phyloP scores from a whole-genome alignment of 1,140 invertebrate species.

The Wasmannia auropunctata region DNA sequence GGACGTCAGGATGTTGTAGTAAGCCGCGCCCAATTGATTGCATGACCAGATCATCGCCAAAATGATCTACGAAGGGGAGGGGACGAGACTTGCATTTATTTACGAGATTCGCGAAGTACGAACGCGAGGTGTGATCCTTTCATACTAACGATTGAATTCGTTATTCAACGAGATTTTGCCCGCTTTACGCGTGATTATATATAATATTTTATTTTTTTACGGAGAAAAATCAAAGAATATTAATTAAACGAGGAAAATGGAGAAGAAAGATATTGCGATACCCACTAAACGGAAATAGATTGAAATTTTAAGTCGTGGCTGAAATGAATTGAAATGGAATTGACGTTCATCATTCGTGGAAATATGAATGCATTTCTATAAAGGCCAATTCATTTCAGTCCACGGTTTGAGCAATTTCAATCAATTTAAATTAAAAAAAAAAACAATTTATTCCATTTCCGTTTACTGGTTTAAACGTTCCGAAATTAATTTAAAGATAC shows the following conservation, averaged over 20 bases:
- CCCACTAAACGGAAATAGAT: no score
- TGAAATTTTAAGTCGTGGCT: no score
- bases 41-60: constrained; percentile 61
- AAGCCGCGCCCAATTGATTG: constrained; percentile 84
- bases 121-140: neutral
- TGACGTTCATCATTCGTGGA: no score
- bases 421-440: no score
- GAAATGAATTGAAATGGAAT: no score
- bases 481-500: constrained; percentile 19
- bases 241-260: neutral
- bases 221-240: neutral
- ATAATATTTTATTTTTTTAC: neutral
- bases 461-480: no score
- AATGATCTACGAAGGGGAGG: constrained; percentile 53
- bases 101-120: neutral
- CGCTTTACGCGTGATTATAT: neutral
- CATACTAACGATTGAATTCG: neutral
- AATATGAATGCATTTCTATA: no score
- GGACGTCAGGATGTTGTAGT: constrained; percentile 88
- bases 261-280: neutral
- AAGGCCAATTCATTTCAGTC: no score
- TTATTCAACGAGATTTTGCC: neutral
- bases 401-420: no score
- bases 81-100: neutral
- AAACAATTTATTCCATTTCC: no score